Conservation (phyloP, 2,888 invertebrate species). For the Drosophila mayaguana region DNA sequence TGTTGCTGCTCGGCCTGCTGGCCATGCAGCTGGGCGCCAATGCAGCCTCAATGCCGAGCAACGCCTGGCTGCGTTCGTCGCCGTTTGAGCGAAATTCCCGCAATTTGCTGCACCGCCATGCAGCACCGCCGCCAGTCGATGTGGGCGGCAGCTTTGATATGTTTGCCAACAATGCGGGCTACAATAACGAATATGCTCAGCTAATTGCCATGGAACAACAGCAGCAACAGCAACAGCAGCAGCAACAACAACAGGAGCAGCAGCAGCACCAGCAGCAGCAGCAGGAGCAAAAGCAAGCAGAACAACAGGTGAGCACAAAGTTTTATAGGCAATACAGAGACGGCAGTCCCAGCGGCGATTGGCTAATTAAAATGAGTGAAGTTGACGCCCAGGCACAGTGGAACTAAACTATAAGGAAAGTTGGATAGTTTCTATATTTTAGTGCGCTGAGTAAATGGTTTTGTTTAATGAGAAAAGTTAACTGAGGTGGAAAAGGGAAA, state of each 20-base stretch:
- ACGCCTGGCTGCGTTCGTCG: slow-evolving; percentile 89
- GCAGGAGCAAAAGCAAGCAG: slow-evolving; percentile 50
- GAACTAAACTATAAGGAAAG: not conserved
- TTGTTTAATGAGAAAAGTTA: not conserved
- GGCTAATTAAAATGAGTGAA: slow-evolving; percentile 16
- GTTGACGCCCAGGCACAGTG: not conserved
- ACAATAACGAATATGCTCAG: slow-evolving; percentile 58
- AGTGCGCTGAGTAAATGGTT: not conserved
- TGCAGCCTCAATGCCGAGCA: slow-evolving; percentile 82
- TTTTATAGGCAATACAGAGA: slow-evolving; percentile 1
- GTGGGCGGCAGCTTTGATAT: slow-evolving; percentile 31
- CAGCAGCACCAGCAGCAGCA: slow-evolving; percentile 17
- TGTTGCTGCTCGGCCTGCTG: slow-evolving; percentile 70
- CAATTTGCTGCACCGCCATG: slow-evolving; percentile 60
- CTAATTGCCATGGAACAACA: slow-evolving; percentile 43
- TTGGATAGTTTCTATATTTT: not conserved
- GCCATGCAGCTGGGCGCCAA: slow-evolving; percentile 69
- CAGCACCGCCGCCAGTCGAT: slow-evolving; percentile 5
- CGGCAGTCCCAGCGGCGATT: not conserved
- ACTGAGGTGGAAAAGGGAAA: not conserved
- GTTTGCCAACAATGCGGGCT: slow-evolving; percentile 37
- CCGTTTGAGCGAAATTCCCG: slow-evolving; percentile 94
- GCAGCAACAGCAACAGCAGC: slow-evolving; percentile 37
- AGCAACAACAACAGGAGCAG: slow-evolving; percentile 33
- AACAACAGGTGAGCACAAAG: slow-evolving; percentile 5